phyloP scores from a whole-genome alignment of 2,113 vertebrate genomes.

The Oryzias curvinotus region DNA sequence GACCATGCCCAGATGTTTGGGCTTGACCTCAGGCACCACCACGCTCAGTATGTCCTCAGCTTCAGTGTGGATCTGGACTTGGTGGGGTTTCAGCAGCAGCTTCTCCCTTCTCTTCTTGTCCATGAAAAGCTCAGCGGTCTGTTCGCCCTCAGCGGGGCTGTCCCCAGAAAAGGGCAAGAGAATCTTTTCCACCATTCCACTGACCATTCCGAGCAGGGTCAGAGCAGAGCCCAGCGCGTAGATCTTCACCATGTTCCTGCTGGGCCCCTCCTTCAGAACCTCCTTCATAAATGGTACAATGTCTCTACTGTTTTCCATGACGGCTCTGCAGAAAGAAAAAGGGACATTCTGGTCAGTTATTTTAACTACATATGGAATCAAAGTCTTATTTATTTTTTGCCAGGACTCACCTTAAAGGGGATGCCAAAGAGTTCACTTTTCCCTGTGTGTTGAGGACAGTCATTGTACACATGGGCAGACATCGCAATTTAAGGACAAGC shows the following conservation, averaged over 20 bases:
- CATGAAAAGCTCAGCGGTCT: conserved; percentile 17
- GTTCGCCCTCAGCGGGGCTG: conserved; percentile 49
- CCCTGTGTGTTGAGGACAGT: conserved; percentile 7
- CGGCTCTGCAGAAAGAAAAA: conserved; percentile 21
- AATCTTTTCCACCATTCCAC: conserved; percentile 82
- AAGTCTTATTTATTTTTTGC: accelerated
- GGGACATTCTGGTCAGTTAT: neutral
- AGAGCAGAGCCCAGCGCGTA: conserved; percentile 88
- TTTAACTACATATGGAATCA: neutral
- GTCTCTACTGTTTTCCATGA: conserved; percentile 84
- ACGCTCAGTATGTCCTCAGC: conserved; percentile 30
- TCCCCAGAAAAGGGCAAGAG: conserved; percentile 79
- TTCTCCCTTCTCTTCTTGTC: conserved; percentile 28
- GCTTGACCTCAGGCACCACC: conserved; percentile 29
- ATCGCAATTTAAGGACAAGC: conserved; percentile 57
- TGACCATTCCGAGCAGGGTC: conserved; percentile 81
- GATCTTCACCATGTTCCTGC: conserved; percentile 83
- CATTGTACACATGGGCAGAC: conserved; percentile 7
- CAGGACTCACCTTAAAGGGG: too few relatives aligned
- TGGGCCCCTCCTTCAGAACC: conserved; percentile 81
- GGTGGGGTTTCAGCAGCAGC: conserved; percentile 16
- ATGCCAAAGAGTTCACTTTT: too few relatives aligned
- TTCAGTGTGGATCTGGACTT: conserved; percentile 12
- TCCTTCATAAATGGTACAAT: conserved; percentile 87
- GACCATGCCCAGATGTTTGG: conserved; percentile 37